These are phyloP conservation scores for Heterodera filipjevi DNA, from an alignment of 2,888 invertebrate species.

Conservation along the genomic window DNA sequence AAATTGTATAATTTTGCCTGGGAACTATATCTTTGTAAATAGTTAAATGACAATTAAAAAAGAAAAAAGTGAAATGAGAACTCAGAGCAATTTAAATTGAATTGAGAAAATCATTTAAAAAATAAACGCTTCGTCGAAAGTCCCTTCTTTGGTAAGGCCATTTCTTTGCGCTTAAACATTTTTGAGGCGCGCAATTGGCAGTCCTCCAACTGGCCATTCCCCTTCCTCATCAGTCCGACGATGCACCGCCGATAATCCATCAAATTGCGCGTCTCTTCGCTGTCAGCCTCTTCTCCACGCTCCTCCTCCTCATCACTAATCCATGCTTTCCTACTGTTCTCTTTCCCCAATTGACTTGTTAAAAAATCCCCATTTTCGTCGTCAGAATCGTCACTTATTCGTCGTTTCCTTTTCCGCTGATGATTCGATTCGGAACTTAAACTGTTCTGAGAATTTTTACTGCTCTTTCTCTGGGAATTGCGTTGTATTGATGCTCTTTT, in stretches of 20 bases:
- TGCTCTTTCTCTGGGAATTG: slow-evolving; percentile 1
- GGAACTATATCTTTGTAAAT: too few relatives aligned
- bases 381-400: background rate
- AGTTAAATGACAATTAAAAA: too few relatives aligned
- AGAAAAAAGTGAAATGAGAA: background rate
- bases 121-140: slow-evolving; percentile 16
- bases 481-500: background rate
- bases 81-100: background rate
- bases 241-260: slow-evolving; percentile 23
- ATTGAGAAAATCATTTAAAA: slow-evolving; percentile 6
- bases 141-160: background rate
- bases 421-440: background rate
- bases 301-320: background rate
- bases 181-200: background rate
- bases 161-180: slow-evolving; percentile 2
- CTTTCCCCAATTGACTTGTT: background rate
- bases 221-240: slow-evolving; percentile 6
- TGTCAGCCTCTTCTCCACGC: background rate
- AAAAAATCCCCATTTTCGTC: background rate
- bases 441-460: background rate
- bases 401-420: background rate
- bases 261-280: slow-evolving; percentile 26
- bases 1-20: too few relatives aligned
- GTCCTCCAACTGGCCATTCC: background rate
- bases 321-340: background rate